Percentiles rank a stretch among this genome's conserved stretches.
phyloP scores from a whole-genome alignment of 2,888 invertebrate genomes.

The Cheilosia vernalis region DNA sequence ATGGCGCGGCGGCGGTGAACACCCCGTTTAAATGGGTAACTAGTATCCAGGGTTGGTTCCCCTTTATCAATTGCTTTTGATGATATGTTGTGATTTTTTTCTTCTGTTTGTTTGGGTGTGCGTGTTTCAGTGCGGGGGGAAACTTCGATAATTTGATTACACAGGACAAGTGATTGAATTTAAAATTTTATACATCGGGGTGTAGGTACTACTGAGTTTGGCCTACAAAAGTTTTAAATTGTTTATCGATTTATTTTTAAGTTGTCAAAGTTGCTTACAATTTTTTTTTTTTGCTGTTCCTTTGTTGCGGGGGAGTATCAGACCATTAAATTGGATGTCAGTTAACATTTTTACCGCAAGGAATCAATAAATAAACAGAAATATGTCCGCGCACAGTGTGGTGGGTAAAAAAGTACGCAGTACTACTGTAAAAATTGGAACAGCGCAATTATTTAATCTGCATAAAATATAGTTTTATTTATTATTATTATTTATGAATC shows the following conservation, averaged over 20 bases:
- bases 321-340: too few relatives aligned
- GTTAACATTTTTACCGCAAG: too few relatives aligned
- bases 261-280: not conserved
- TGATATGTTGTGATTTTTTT: constrained; percentile 37
- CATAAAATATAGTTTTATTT: too few relatives aligned
- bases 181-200: constrained; percentile 15
- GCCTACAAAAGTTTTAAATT: constrained; percentile 71
- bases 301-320: too few relatives aligned
- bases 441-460: too few relatives aligned
- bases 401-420: too few relatives aligned
- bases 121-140: not conserved
- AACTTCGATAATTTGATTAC: constrained; percentile 68
- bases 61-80: constrained; percentile 24
- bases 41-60: constrained; percentile 24
- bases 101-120: constrained; percentile 28
- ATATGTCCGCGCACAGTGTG: too few relatives aligned
- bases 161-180: constrained; percentile 71
- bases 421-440: too few relatives aligned
- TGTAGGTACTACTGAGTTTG: not conserved
- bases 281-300: too few relatives aligned
- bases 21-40: constrained; percentile 61
- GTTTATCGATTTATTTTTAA: constrained; percentile 64
- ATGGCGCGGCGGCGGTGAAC: constrained; percentile 19
- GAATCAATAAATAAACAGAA: too few relatives aligned
- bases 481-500: too few relatives aligned